Evolutionary conservation across 2,888 invertebrate genomes (phyloP).

Genomic region (Lissonota sp.): DNA sequence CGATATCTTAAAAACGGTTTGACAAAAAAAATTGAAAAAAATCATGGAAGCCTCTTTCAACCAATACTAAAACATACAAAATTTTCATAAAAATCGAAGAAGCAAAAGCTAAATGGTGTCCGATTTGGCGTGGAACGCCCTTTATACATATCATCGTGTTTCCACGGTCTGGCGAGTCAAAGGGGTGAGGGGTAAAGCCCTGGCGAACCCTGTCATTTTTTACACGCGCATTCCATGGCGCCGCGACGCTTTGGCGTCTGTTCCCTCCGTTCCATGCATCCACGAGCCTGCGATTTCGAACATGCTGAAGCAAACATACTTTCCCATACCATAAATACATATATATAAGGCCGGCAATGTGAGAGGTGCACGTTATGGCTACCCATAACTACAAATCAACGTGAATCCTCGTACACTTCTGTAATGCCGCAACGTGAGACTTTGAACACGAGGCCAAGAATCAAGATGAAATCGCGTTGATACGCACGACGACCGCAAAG

Average conservation of each 20-base stretch:
- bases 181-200: constrained; percentile 11
- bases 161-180: constrained; percentile 16
- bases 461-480: constrained; percentile 48
- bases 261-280: constrained; percentile 31
- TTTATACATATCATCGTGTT: constrained; percentile 35
- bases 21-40: too few relatives aligned
- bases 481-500: constrained; percentile 29
- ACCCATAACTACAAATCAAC: constrained; percentile 65
- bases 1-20: too few relatives aligned
- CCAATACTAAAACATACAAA: too few relatives aligned
- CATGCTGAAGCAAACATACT: constrained; percentile 10
- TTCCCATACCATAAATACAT: neutral
- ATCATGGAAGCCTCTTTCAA: too few relatives aligned
- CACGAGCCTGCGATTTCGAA: constrained; percentile 27
- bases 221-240: constrained; percentile 70
- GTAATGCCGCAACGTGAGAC: constrained; percentile 6
- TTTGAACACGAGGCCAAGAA: constrained; percentile 6
- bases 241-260: constrained; percentile 64
- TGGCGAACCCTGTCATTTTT: constrained; percentile 74
- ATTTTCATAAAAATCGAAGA: too few relatives aligned
- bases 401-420: constrained; percentile 18
- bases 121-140: too few relatives aligned
- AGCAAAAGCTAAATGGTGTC: too few relatives aligned
- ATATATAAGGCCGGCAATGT: constrained; percentile 15
- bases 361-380: constrained; percentile 65